Conservation (phyloP, 2,797 vertebrate species). For the Melanotaenia nigrans region DNA sequence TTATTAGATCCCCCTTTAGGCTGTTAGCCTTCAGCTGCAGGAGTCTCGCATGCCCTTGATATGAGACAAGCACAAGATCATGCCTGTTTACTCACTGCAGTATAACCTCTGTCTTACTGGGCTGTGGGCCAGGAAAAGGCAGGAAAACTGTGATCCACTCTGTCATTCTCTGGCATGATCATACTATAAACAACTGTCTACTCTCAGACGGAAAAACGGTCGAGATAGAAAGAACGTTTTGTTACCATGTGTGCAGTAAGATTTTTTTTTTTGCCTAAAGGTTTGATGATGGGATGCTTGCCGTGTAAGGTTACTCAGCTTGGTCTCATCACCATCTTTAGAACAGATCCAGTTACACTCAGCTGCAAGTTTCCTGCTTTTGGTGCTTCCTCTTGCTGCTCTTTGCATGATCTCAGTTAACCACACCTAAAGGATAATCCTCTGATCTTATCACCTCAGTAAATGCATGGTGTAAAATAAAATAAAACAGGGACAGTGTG, state of each 20-base stretch:
- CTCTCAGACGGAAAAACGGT: slow-evolving; percentile 1
- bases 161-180: neutral
- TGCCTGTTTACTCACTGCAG: slow-evolving; percentile 32
- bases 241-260: neutral
- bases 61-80: slow-evolving; percentile 8
- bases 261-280: neutral
- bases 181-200: neutral
- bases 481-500: slow-evolving; percentile 1
- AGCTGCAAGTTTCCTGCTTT: neutral
- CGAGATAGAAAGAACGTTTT: neutral
- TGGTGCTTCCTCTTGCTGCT: neutral
- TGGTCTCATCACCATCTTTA: slow-evolving; percentile 17
- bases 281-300: neutral
- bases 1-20: slow-evolving; percentile 24
- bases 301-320: slow-evolving; percentile 9
- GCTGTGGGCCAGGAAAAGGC: slow-evolving; percentile 23
- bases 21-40: slow-evolving; percentile 7
- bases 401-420: neutral
- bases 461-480: neutral
- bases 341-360: slow-evolving; percentile 7
- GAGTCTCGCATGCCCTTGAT: slow-evolving; percentile 30
- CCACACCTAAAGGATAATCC: neutral
- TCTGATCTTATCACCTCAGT: neutral
- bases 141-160: neutral
- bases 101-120: slow-evolving; percentile 56